Evolutionary conservation across 2,888 invertebrate genomes (phyloP), one percentile per base, ranked within the genome.

Genomic region (Celastrina argiolus): DNA sequence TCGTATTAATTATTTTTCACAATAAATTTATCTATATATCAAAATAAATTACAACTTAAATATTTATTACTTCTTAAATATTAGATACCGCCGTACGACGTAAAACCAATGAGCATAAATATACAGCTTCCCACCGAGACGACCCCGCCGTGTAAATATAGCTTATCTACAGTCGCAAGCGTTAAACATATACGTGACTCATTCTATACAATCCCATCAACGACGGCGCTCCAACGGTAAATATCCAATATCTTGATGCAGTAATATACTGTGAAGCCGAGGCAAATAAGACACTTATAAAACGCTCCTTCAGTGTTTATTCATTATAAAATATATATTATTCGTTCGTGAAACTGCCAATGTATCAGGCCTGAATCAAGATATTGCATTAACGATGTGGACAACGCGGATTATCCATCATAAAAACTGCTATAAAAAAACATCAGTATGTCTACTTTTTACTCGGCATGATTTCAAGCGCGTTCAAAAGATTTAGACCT

Each of bases 401-500:
- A 61, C 18, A 10, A 36, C 36, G 36, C 51, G 6, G 51, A 22
- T 14, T 14, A 26, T 51, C 51, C 31, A 18, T 22, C 18, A 8
- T 45, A 45, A 51, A 51, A 51, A 51, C 22, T 51, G 51, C 51
- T 51, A 51, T 51, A 51, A 51, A 51, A 45, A 51, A 51, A 51
- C 51, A 51, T 51, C 51, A 51, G 51, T 51, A 51, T 8, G 22
- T 51, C 51, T 51, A 22, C 14, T 5, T 22, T 51, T 61, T 39
- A 61, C 22, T 61, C 41, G 16, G 65, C 65, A 58, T 58, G 56
- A 56, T 59, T 58, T 56, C 56, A 39, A 70, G 66, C n/a, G 67
- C 68, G 67, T 67, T 67, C 41, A 75, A 77, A 75, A 77, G 74
- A 74, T 74, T 76, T 76, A 72, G 77, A 76, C 75, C 74, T 79